Percentiles rank a stretch among this genome's conserved stretches.
phyloP scores from a whole-genome alignment of 2,113 vertebrate genomes.

The Plestiodon gilberti region DNA sequence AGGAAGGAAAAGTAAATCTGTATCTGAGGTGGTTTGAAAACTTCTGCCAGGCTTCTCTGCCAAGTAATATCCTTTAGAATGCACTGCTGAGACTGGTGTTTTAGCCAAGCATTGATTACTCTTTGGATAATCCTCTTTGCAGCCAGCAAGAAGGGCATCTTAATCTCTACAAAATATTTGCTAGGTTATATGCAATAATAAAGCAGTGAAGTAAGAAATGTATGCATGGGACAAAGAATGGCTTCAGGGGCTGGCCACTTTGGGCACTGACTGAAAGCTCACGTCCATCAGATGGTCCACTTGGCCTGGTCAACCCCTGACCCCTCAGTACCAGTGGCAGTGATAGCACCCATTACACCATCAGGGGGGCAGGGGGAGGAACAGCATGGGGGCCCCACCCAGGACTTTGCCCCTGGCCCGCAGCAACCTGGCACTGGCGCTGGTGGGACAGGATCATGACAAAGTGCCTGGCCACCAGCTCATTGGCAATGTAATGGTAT shows the following conservation, averaged over 20 bases:
- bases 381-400: too few species aligned
- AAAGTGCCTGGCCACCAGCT: not conserved
- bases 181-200: not conserved
- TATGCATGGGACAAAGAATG: not conserved
- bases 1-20: not conserved
- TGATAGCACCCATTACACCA: too few species aligned
- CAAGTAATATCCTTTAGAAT: constrained; percentile 1
- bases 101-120: not conserved
- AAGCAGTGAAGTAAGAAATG: not conserved
- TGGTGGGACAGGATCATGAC: not conserved
- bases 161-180: not conserved
- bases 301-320: too few species aligned
- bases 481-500: not conserved
- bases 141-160: not conserved
- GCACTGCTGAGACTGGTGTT: not conserved
- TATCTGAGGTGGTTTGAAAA: not conserved
- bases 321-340: too few species aligned
- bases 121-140: constrained; percentile 7
- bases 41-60: not conserved
- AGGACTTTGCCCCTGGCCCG: too few species aligned
- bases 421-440: too few species aligned
- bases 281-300: too few species aligned
- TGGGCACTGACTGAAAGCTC: too few species aligned
- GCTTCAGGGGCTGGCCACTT: too few species aligned
- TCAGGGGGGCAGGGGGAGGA: too few species aligned